Evolutionary conservation across 1,140 invertebrate species (phyloP), one percentile per base, ranked within the genome.

Genomic region (Hycleus cichorii): DNA sequence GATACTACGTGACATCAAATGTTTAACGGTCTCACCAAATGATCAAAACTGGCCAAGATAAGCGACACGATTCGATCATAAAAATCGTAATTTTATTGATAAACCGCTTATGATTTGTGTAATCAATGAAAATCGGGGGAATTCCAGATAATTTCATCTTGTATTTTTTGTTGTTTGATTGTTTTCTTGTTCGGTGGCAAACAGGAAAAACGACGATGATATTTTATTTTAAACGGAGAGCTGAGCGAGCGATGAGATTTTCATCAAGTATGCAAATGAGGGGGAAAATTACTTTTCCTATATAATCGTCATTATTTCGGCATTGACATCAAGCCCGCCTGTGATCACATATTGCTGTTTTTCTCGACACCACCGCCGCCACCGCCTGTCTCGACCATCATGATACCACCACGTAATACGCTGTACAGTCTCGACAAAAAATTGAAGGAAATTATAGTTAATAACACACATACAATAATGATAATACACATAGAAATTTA

Each of bases 181-280:
- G 9, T 42, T 11, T 10, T 11, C 40, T 39, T 39, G 2, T 39
- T 7, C 6, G 10, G 39, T 39, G 39, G 6, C 2, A 42, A 42
- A 42, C 9, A 42, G 11, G 32, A 4, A 32, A 32, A 32, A 7
- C 32, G 32, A 32, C 7, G 32, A 32, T 42, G 40, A 42, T 42
- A 42, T 42, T 42, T n/a, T 10, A 42, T 42, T n/a, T n/a, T 42
- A 42, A 42, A 42, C 9, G 11, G 9, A 42, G 40, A 42, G 11
- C 40, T 4, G 40, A n/a, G 40, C 3, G 1, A 9, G 40, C 72
- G 65, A 74, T 72, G 71, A 68, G 67, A 72, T 71, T 74, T 74
- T 75, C 72, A 75, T 75, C 72, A 75, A 75, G 71, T 73, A 74
- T 74, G 72, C 72, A 74, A 73, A 75, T 75, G 71, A 73, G 65